Evolutionary conservation across 2,797 vertebrate genomes (phyloP), one percentile per base, ranked within the genome.

Genomic region (Caiman crocodilus): DNA sequence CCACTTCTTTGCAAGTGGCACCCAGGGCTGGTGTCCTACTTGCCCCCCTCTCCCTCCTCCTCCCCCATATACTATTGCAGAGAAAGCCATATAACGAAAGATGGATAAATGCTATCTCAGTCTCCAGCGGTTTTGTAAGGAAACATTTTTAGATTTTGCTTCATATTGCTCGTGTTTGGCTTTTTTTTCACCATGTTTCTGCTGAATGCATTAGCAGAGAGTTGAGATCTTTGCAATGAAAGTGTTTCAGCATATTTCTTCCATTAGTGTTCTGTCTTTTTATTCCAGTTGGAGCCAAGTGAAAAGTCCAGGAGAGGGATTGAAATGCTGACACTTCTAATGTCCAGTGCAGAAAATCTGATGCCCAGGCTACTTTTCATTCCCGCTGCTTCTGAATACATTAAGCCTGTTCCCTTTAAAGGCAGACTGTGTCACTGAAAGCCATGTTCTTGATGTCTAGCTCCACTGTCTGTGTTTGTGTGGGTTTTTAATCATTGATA

Each of bases 301-400:
- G 87, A 92, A 95, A 96, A 96, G 94, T 94, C 84, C 89, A 89
- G 93, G 94, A 90, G 28, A 73, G 86, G 80, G 26, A 85, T 63
- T 12, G 92, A 98, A 96, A 87, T 95, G 97, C 93, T 98, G 97
- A 97, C 92, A 30, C 81, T 93, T 96, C 92, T 97, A 96, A 96
- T 95, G 82, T 60, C 81, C 63, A 16, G 74, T 95, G 97, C 56
- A 96, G 94, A 97, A 97, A 97, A 95, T 92, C 79, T 93, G 80
- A 97, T 97, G 89, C 82, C 91, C 83, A 2, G 13, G 35, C 82
- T 95, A 26, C 87, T 94, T 98, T 97, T 96, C 76, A 95, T 89
- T 97, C 91, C 92, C 91, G 80, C 35, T 35, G 79, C 93, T 96
- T 89, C 78, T 89, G 94, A 95, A 95, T 94, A 69, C 79, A 89